These are phyloP conservation scores for Lagenorhynchus albirostris DNA, from an alignment of 2,113 vertebrate species.

Conservation along the genomic window DNA sequence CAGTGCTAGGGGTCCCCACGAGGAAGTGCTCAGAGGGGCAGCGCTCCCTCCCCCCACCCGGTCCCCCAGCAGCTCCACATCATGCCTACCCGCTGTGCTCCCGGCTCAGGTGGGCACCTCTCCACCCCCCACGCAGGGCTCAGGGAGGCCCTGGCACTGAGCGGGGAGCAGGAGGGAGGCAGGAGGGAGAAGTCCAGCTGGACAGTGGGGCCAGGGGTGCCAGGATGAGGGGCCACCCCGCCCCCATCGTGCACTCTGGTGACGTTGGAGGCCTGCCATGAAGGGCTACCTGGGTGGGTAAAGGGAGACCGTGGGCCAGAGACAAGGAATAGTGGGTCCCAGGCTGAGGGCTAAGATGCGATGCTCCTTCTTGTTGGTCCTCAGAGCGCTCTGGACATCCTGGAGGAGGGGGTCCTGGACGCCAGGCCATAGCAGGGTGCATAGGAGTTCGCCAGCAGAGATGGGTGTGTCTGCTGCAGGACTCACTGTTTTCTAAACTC, in stretches of 20 bases:
- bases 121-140: background rate
- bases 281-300: too few relatives aligned
- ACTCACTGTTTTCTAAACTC: background rate
- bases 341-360: background rate
- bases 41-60: fast-evolving
- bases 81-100: fast-evolving
- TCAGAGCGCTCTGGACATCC: background rate
- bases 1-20: background rate
- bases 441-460: background rate
- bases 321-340: background rate
- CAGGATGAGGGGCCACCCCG: too few relatives aligned
- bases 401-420: background rate
- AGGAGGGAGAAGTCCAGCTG: background rate
- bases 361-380: fast-evolving
- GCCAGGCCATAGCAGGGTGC: background rate
- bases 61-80: background rate
- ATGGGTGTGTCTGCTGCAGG: background rate
- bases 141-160: too few relatives aligned
- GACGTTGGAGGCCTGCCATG: fast-evolving
- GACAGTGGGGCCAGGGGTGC: fast-evolving
- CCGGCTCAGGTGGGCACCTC: fast-evolving
- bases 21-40: background rate
- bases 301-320: background rate
- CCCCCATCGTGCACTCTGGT: background rate
- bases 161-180: fast-evolving